Evolutionary conservation across 2,797 vertebrate species (phyloP).

Genomic region (Emydoidea blandingii): DNA sequence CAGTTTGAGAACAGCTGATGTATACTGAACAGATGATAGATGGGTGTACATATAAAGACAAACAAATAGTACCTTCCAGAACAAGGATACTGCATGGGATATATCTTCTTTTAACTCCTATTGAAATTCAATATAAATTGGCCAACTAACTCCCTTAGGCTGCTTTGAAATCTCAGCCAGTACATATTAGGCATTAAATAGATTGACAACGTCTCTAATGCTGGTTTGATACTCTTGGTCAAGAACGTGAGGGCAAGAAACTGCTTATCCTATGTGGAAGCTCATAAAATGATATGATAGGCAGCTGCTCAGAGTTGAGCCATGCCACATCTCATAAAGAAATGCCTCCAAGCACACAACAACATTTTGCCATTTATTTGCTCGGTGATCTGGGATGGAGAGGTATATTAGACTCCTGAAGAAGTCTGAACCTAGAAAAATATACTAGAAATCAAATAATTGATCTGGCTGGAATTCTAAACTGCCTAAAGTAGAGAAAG

Average conservation of each 20-base stretch:
- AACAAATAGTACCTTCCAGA: neutral
- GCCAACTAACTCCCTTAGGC: neutral
- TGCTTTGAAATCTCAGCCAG: neutral
- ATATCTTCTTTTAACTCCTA: neutral
- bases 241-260: neutral
- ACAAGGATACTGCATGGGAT: neutral
- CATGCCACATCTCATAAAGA: neutral
- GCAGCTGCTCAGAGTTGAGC: neutral
- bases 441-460: neutral
- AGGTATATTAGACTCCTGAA: neutral
- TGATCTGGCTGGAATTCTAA: conserved; percentile 9
- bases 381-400: neutral
- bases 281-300: fast-evolving
- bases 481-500: neutral
- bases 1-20: too few species aligned
- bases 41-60: neutral
- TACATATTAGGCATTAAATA: neutral
- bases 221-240: neutral
- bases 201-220: neutral
- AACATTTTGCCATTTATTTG: neutral
- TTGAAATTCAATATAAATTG: neutral
- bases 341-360: neutral
- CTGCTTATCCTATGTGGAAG: neutral
- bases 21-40: neutral
- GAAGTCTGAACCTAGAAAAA: neutral